Conservation (phyloP, 2,113 vertebrate species). For the Hirundichthys speculiger region DNA sequence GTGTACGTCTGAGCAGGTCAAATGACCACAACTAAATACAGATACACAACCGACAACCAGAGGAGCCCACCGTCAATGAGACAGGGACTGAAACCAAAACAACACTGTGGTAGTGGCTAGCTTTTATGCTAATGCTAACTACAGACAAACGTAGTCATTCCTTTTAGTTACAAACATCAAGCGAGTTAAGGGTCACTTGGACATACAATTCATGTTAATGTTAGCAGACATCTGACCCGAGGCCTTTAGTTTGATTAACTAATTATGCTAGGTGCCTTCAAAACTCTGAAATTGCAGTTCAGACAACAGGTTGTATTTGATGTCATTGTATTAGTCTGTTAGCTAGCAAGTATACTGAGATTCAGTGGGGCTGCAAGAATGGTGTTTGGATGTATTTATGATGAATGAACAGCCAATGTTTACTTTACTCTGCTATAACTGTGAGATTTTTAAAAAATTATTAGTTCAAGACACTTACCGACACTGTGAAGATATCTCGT, state of each 20-base stretch:
- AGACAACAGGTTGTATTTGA: conserved; percentile 67
- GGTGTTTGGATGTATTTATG: neutral
- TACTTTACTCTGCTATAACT: conserved; percentile 1
- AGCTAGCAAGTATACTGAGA: conserved; percentile 7
- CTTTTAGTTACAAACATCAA: neutral
- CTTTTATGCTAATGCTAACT: conserved; percentile 48
- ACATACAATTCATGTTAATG: too few relatives aligned
- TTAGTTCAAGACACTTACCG: neutral
- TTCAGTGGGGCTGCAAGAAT: neutral
- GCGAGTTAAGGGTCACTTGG: neutral
- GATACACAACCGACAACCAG: neutral
- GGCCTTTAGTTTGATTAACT: neutral
- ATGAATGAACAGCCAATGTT: fast-evolving
- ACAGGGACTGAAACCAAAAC: conserved; percentile 2
- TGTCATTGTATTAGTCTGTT: conserved; percentile 8
- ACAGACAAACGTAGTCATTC: neutral
- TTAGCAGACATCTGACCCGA: fast-evolving
- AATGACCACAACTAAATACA: neutral
- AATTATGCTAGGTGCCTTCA: neutral
- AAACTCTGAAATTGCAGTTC: conserved; percentile 5
- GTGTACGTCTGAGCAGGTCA: too few relatives aligned
- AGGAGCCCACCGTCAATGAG: too few relatives aligned
- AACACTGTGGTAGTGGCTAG: conserved; percentile 25
- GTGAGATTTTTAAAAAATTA: neutral
- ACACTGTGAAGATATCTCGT: neutral